Evolutionary conservation across 2,113 vertebrate species (phyloP).

Genomic region (Sigmodon hispidus): DNA sequence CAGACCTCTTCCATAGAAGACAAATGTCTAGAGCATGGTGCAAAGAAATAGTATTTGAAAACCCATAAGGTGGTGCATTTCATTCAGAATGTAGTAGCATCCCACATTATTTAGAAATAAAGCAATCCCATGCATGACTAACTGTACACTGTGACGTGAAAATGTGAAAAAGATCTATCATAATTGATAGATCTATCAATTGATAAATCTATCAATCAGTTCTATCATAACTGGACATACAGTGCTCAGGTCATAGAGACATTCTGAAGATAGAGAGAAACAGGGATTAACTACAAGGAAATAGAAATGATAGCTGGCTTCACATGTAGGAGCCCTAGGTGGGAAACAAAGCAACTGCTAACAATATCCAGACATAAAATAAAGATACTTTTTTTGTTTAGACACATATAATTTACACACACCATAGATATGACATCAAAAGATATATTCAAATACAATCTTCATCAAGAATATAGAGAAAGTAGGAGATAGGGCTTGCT

Average conservation of each 20-base stretch:
- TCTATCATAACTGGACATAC: too few relatives aligned
- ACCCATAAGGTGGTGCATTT: background rate
- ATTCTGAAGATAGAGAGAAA: background rate
- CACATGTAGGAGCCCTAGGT: background rate
- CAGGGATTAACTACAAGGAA: background rate
- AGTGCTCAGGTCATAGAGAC: background rate
- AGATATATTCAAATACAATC: too few relatives aligned
- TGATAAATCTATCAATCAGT: background rate
- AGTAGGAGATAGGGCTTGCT: background rate
- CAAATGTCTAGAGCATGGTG: background rate
- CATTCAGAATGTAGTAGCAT: background rate
- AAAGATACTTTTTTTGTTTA: background rate
- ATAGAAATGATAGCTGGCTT: rapidly evolving
- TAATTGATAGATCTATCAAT: too few relatives aligned
- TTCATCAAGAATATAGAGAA: background rate
- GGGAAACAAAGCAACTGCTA: background rate
- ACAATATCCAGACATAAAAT: background rate
- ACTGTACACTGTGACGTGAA: background rate
- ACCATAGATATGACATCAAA: background rate
- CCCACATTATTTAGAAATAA: background rate
- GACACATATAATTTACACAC: background rate
- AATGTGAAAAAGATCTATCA: background rate
- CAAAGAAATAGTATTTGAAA: background rate
- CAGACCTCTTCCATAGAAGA: background rate
- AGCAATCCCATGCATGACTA: background rate